Evolutionary conservation across 2,888 invertebrate species (phyloP).

Genomic region (Nebria brevicollis): DNA sequence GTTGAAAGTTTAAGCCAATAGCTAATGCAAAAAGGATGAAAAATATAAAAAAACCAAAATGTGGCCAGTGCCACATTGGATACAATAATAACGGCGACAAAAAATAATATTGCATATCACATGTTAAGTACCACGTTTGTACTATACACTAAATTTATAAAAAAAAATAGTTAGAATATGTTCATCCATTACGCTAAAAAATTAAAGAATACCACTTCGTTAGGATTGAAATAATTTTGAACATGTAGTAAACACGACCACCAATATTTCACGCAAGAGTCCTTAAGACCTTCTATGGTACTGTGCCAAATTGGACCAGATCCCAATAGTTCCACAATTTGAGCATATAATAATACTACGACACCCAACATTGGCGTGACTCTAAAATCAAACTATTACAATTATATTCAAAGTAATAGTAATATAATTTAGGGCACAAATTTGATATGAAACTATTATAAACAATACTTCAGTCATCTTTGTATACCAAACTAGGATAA

Average conservation of each 20-base stretch:
- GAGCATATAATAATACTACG: slow-evolving; percentile 61
- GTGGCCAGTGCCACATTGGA: slow-evolving; percentile 60
- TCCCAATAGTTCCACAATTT: slow-evolving; percentile 62
- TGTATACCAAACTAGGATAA: background rate
- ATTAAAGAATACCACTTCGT: slow-evolving; percentile 52
- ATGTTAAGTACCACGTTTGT: slow-evolving; percentile 64
- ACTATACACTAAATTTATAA: slow-evolving; percentile 58
- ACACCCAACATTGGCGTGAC: slow-evolving; percentile 64
- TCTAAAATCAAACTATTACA: slow-evolving; percentile 50
- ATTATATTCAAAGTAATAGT: too few species aligned
- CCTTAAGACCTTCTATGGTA: slow-evolving; percentile 48
- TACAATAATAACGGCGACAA: slow-evolving; percentile 62
- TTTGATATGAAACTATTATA: too few species aligned
- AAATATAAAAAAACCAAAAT: slow-evolving; percentile 57
- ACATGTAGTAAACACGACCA: slow-evolving; percentile 62
- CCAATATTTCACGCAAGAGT: slow-evolving; percentile 61
- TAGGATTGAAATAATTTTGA: slow-evolving; percentile 59
- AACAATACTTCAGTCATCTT: too few species aligned
- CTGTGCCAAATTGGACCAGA: slow-evolving; percentile 65
- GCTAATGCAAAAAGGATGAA: slow-evolving; percentile 55
- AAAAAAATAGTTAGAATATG: background rate
- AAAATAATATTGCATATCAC: slow-evolving; percentile 63
- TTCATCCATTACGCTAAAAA: background rate
- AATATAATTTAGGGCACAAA: too few species aligned
- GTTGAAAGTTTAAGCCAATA: slow-evolving; percentile 56